A percentile compares a stretch with the other conserved stretches of the same genome.
These are phyloP conservation scores for Scortum barcoo DNA, from an alignment of 2,113 vertebrate species.

Conservation along the genomic window DNA sequence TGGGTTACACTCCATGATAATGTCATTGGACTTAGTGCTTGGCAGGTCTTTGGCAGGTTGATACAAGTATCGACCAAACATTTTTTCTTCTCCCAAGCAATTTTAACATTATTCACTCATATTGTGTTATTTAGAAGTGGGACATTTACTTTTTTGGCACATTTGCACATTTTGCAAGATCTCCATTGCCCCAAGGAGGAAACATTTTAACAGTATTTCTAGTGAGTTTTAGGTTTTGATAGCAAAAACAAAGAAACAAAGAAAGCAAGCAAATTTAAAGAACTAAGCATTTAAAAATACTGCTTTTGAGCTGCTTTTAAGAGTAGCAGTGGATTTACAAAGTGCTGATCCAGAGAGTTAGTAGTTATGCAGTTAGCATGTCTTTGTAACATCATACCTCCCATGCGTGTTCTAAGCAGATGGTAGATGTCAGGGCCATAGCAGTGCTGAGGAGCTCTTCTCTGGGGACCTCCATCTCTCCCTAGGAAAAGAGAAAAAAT, in stretches of 20 bases:
- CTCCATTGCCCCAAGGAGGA: not conserved
- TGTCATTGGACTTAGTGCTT: not conserved
- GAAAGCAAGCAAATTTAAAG: not conserved
- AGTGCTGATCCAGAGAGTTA: not conserved
- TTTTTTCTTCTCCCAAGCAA: not conserved
- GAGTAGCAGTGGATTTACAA: not conserved
- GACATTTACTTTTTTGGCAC: not conserved
- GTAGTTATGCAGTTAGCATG: not conserved
- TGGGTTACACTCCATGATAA: not conserved
- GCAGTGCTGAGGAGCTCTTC: slow-evolving; percentile 85
- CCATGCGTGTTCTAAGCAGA: slow-evolving; percentile 90
- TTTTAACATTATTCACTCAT: not conserved
- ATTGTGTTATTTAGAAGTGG: not conserved
- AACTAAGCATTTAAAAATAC: not conserved
- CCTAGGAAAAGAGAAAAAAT: slow-evolving; percentile 76
- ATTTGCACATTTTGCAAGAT: not conserved
- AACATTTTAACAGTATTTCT: not conserved
- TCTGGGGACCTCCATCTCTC: slow-evolving; percentile 87
- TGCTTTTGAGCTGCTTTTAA: too few relatives aligned
- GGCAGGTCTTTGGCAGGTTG: not conserved
- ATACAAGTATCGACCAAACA: too few relatives aligned
- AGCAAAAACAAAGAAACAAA: too few relatives aligned
- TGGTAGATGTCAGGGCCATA: slow-evolving; percentile 94
- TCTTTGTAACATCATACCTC: slow-evolving; percentile 60
- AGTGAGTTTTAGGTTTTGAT: not conserved